Percentiles rank a stretch among this genome's conserved stretches.
phyloP scores from a whole-genome alignment of 1,140 invertebrate genomes.

The Drosophila pallidifrons region DNA sequence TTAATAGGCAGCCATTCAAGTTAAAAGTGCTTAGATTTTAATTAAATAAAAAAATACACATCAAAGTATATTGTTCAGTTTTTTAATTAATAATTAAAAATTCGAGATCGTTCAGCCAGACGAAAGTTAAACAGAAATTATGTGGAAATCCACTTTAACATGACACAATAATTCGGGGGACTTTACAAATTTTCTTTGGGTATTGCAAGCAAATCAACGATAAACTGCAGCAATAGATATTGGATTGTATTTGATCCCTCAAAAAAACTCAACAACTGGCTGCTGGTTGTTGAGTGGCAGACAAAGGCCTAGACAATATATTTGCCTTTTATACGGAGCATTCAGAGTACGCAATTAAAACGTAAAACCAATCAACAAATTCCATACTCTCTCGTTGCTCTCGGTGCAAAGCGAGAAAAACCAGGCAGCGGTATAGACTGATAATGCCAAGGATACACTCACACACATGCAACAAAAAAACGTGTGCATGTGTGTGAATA shows the following conservation, averaged over 20 bases:
- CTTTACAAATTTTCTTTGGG: slow-evolving; percentile 4
- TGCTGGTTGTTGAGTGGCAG: slow-evolving; percentile 26
- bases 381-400: slow-evolving; percentile 46
- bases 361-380: slow-evolving; percentile 81
- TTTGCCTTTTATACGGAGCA: slow-evolving; percentile 57
- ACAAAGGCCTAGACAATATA: slow-evolving; percentile 70
- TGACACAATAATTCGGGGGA: background rate
- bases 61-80: slow-evolving; percentile 56
- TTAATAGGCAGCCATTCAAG: slow-evolving; percentile 72
- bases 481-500: no score
- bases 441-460: slow-evolving; percentile 58
- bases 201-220: slow-evolving; percentile 26
- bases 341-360: slow-evolving; percentile 70
- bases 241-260: slow-evolving; percentile 49
- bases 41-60: slow-evolving; percentile 76
- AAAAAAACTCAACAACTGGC: slow-evolving; percentile 34
- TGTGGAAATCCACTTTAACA: background rate
- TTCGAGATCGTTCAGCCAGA: slow-evolving; percentile 44
- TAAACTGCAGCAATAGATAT: slow-evolving; percentile 41
- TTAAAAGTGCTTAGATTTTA: slow-evolving; percentile 76
- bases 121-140: slow-evolving; percentile 1
- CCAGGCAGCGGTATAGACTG: slow-evolving; percentile 25
- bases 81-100: slow-evolving; percentile 77
- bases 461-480: background rate
- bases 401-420: slow-evolving; percentile 37